Percentiles rank a stretch among this genome's conserved stretches.
These are phyloP conservation scores for Lutjanus erythropterus DNA, from an alignment of 2,113 vertebrate species.

Conservation along the genomic window DNA sequence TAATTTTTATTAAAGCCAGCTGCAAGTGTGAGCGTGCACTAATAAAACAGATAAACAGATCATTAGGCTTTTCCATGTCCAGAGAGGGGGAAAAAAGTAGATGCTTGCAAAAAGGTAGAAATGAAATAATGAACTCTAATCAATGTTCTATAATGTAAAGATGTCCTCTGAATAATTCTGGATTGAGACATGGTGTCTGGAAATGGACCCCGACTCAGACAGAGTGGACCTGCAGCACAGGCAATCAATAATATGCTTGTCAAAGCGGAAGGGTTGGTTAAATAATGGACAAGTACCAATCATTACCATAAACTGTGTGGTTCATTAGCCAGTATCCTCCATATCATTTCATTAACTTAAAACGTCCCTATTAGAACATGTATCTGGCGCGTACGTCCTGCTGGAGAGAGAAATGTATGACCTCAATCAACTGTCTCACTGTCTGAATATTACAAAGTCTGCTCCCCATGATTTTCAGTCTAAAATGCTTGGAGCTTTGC, in stretches of 20 bases:
- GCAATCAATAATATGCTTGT: conserved; percentile 65
- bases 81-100: conserved; percentile 10
- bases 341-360: conserved; percentile 65
- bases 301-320: conserved; percentile 59
- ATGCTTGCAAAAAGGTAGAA: conserved; percentile 36
- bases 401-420: conserved; percentile 38
- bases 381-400: conserved; percentile 11
- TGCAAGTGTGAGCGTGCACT: conserved; percentile 66
- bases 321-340: conserved; percentile 65
- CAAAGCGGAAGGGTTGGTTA: conserved; percentile 52
- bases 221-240: conserved; percentile 38
- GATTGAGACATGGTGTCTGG: conserved; percentile 37
- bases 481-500: conserved; percentile 19
- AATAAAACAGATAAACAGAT: conserved; percentile 75
- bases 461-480: conserved; percentile 36
- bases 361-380: conserved; percentile 39
- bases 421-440: neutral
- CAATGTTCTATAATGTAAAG: conserved; percentile 24
- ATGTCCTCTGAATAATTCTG: conserved; percentile 5
- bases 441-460: conserved; percentile 9
- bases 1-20: conserved; percentile 81
- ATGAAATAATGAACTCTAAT: conserved; percentile 29
- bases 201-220: conserved; percentile 31
- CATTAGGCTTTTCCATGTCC: conserved; percentile 65
- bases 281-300: conserved; percentile 65